phyloP scores from a whole-genome alignment of 53 echinoderm and acorn worm genomes.

The Glandiceps talaboti region DNA sequence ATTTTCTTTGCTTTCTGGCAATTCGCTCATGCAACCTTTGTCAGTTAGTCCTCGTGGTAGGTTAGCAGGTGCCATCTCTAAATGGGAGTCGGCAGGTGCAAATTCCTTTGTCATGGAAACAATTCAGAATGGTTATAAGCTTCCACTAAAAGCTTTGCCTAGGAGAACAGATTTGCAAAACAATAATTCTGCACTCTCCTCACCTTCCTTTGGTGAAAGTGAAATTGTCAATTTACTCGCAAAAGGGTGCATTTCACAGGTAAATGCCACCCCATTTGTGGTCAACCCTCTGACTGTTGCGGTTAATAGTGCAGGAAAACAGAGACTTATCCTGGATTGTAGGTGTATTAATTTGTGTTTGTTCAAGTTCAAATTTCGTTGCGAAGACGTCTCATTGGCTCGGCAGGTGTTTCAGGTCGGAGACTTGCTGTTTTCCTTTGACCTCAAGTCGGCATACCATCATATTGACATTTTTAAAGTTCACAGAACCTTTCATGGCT shows the following conservation, averaged over 20 bases:
- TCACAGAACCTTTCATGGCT: too few relatives aligned
- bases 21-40: too few relatives aligned
- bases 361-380: neutral
- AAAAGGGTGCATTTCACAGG: neutral
- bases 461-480: too few relatives aligned
- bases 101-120: neutral
- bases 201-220: neutral
- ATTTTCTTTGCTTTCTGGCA: too few relatives aligned
- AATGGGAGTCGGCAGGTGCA: neutral
- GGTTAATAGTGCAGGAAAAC: neutral
- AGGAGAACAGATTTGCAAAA: neutral
- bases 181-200: neutral
- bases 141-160: neutral
- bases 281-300: neutral
- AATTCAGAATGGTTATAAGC: neutral
- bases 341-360: neutral
- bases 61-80: neutral
- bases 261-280: neutral
- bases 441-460: too few relatives aligned
- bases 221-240: neutral
- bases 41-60: neutral
- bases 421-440: too few relatives aligned
- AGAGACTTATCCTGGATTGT: neutral
- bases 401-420: neutral
- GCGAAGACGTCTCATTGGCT: neutral